Percentiles rank a stretch among this genome's conserved stretches.
Evolutionary conservation across 2,888 invertebrate species (phyloP).

Genomic region (Schizaphis graminum): DNA sequence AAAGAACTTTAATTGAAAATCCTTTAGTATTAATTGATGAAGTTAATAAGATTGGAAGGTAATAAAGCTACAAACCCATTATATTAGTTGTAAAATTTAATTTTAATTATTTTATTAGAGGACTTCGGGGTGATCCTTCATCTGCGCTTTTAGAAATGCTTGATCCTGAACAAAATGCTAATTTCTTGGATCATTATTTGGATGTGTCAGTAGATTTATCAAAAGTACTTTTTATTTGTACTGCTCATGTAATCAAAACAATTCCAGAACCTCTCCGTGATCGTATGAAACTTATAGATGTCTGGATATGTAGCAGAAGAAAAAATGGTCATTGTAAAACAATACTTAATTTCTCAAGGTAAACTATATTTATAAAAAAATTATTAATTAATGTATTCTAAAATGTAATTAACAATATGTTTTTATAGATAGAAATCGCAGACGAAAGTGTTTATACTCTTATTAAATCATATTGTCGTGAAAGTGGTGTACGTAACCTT

Average conservation of each 20-base stretch:
- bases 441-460: constrained; percentile 83
- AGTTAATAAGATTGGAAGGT: constrained; percentile 96
- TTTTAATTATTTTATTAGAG: constrained; percentile 73
- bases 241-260: constrained; percentile 94
- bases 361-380: constrained; percentile 39
- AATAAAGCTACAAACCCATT: constrained; percentile 67
- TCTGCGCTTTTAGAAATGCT: constrained; percentile 96
- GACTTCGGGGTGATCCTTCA: constrained; percentile 97
- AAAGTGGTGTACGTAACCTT: constrained; percentile 96
- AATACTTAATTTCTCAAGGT: constrained; percentile 93
- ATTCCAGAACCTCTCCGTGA: constrained; percentile 97
- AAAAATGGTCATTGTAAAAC: constrained; percentile 94
- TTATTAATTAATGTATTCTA: constrained; percentile 7
- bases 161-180: constrained; percentile 98
- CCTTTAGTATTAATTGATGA: constrained; percentile 98
- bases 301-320: constrained; percentile 96
- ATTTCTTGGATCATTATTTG: constrained; percentile 98
- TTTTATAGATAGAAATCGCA: constrained; percentile 75
- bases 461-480: constrained; percentile 94
- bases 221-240: constrained; percentile 94
- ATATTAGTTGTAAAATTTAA: background rate
- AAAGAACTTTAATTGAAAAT: constrained; percentile 98
- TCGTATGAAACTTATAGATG: constrained; percentile 99
- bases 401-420: constrained; percentile 39
- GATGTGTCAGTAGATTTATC: constrained; percentile 98